Conservation (phyloP, 2,113 vertebrate species). For the Gymnobelideus leadbeateri region DNA sequence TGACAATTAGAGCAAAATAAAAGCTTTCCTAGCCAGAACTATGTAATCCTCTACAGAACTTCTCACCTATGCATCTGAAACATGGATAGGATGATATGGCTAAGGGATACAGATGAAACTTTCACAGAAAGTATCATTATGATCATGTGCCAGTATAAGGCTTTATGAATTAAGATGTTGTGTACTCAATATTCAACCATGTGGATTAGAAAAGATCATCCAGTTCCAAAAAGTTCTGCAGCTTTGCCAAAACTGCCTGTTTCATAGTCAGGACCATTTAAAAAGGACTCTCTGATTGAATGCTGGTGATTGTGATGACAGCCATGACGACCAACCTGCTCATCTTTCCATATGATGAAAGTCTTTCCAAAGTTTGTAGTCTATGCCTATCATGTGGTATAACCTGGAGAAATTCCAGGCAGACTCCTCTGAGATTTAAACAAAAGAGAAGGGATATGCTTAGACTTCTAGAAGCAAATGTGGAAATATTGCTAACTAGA, state of each 20-base stretch:
- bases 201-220: background rate
- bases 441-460: background rate
- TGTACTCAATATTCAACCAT: background rate
- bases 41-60: conserved; percentile 30
- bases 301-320: conserved; percentile 43
- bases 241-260: conserved; percentile 21
- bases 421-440: background rate
- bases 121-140: background rate
- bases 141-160: background rate
- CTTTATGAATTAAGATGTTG: background rate
- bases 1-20: conserved; percentile 32
- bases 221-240: conserved; percentile 3
- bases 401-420: conserved; percentile 9
- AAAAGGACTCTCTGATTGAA: conserved; percentile 12
- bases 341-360: background rate
- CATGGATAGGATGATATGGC: background rate
- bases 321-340: background rate
- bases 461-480: conserved; percentile 23
- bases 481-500: conserved; percentile 1
- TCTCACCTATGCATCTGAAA: background rate
- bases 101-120: background rate
- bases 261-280: background rate
- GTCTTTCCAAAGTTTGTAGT: background rate
- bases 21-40: conserved; percentile 3
- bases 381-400: background rate